Evolutionary conservation across 2,888 invertebrate species (phyloP), one percentile per base, ranked within the genome.

Genomic region (Oligia fasciuncula): DNA sequence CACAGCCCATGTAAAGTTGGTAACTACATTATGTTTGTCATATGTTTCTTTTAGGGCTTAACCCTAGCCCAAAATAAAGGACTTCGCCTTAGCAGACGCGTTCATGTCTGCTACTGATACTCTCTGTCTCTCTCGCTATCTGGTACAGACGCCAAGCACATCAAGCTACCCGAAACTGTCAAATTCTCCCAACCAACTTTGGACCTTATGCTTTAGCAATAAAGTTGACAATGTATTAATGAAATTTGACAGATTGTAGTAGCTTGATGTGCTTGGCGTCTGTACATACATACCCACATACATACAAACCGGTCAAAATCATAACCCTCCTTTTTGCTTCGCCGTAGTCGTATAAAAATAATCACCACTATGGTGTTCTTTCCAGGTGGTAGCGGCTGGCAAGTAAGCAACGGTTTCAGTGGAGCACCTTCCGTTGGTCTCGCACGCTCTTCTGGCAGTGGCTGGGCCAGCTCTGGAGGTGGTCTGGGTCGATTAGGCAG

Each of bases 381-480:
- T 54, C 60, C 69, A 92, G 91, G 91, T 62, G 89, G 90, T 60
- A 85, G 86, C 69, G 90, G 91, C 49, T 93, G 92, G 92, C 92
- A 92, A 85, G 82, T 86, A 63, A 85, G 83, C 57, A 84, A 85
- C 6, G 87, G 89, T 17, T 89, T 85, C n/a, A 43, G 72, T 35
- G 76, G 69, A 73, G 86, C 85, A 19, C 78, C 86, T 35, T 84
- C 89, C 11, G 62, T 75, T 23, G 85, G 84, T 9, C 60, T 74
- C 19, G 85, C 85, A 0, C 87, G 90, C 9, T 89, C 88, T 49
- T 84, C 86, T 46, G 71, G 77, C 46, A 54, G 79, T 19, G 73
- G 83, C 35, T 89, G 88, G 86, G 83, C 85, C 29, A 84, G 87
- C 23, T 83, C 84, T 63, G 82, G 87, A 4, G 46, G 73, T 43